Conservation (phyloP, 2,797 vertebrate genomes). For the Sandelia bainsii region DNA sequence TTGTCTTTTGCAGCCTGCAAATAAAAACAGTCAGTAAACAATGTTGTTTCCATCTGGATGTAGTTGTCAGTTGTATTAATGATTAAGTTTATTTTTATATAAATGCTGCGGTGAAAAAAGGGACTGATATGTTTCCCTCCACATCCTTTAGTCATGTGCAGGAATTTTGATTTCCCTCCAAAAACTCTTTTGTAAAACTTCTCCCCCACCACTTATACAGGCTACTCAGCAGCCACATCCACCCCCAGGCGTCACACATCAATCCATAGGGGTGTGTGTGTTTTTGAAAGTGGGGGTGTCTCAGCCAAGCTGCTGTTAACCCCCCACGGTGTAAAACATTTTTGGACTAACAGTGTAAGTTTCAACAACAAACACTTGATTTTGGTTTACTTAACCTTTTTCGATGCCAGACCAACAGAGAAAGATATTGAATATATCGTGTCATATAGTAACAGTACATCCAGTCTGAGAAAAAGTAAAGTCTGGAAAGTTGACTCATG, state of each 20-base stretch:
- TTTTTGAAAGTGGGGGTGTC: slow-evolving; percentile 53
- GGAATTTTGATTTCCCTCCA: slow-evolving; percentile 81
- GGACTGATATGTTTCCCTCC: slow-evolving; percentile 26
- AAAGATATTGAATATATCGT: not conserved
- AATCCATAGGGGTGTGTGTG: slow-evolving; percentile 58
- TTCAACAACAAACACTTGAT: slow-evolving; percentile 61
- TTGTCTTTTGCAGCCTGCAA: slow-evolving; percentile 19
- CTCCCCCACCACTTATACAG: slow-evolving; percentile 58
- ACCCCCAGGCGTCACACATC: slow-evolving; percentile 71
- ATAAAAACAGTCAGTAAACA: slow-evolving; percentile 42
- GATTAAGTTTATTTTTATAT: slow-evolving; percentile 4
- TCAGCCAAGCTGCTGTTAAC: slow-evolving; percentile 65
- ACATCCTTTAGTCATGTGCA: slow-evolving; percentile 24
- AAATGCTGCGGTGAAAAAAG: not conserved
- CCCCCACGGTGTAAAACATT: slow-evolving; percentile 65
- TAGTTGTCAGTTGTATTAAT: slow-evolving; percentile 2
- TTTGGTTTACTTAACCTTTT: slow-evolving; percentile 36
- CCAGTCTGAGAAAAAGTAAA: not conserved
- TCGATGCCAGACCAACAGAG: not conserved
- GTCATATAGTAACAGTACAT: not conserved
- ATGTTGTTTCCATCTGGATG: slow-evolving; percentile 43
- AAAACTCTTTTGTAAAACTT: slow-evolving; percentile 74
- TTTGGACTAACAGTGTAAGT: slow-evolving; percentile 55
- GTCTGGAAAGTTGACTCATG: not conserved
- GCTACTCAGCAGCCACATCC: slow-evolving; percentile 59